A percentile compares a stretch with the other conserved stretches of the same genome.
Conservation (phyloP, 2,888 invertebrate species). For the Glyphotaelius pellucidus region DNA sequence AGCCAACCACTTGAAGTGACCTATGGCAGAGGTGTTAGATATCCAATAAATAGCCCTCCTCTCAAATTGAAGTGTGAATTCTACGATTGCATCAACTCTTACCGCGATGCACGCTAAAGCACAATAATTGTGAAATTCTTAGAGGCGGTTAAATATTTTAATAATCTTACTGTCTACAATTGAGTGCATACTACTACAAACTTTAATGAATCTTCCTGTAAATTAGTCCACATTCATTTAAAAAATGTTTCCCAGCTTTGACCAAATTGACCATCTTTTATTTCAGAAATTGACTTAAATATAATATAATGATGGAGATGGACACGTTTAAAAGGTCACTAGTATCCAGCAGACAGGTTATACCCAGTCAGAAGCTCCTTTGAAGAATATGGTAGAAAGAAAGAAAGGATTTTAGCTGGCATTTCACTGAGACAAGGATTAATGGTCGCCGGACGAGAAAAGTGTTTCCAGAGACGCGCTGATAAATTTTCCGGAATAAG, state of each 20-base stretch:
- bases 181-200: not conserved
- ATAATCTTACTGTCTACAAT: no score
- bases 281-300: not conserved
- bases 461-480: not conserved
- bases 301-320: not conserved
- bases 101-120: no score
- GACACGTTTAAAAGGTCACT: not conserved
- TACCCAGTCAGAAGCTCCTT: not conserved
- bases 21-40: no score
- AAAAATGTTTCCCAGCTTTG: not conserved
- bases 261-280: not conserved
- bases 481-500: not conserved
- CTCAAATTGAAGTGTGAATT: no score
- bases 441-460: not conserved
- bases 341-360: not conserved
- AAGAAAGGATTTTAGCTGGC: not conserved
- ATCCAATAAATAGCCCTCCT: no score
- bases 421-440: not conserved
- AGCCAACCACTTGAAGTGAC: no score
- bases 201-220: not conserved
- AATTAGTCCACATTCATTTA: not conserved
- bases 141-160: no score
- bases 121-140: no score
- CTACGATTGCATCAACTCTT: no score
- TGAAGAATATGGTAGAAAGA: not conserved